Evolutionary conservation across 2,888 invertebrate species (phyloP).

Genomic region (Conus canariensis): DNA sequence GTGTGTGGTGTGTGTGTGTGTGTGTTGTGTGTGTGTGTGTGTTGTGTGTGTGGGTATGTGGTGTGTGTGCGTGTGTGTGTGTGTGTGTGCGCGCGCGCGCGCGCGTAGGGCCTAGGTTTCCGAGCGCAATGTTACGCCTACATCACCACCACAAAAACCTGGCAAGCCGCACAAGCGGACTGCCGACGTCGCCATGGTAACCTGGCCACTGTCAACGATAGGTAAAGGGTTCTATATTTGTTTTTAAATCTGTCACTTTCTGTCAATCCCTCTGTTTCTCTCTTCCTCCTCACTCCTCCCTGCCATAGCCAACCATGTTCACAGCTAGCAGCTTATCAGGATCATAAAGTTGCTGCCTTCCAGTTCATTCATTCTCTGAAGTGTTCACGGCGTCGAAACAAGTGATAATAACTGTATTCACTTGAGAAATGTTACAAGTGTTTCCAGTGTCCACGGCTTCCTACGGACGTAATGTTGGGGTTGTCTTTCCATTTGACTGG

Average conservation of each 20-base stretch:
- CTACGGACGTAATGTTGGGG: too few relatives aligned
- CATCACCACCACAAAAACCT: conserved; percentile 48
- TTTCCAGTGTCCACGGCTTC: too few relatives aligned
- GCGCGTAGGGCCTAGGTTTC: conserved; percentile 53
- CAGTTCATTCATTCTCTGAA: too few relatives aligned
- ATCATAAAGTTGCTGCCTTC: too few relatives aligned
- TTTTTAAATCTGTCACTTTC: neutral
- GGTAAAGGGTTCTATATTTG: conserved; percentile 45
- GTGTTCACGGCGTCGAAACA: too few relatives aligned
- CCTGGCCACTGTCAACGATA: conserved; percentile 62
- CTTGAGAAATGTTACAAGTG: too few relatives aligned
- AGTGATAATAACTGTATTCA: too few relatives aligned
- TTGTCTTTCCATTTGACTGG: too few relatives aligned
- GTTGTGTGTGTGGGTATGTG: neutral
- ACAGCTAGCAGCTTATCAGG: too few relatives aligned
- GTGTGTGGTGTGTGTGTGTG: conserved; percentile 18
- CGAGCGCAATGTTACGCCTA: conserved; percentile 59
- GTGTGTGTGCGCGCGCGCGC: neutral
- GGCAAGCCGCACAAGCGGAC: conserved; percentile 51
- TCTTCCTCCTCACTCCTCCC: neutral
- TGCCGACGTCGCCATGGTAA: conserved; percentile 55
- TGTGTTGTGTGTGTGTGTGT: neutral
- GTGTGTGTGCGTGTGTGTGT: conserved; percentile 8
- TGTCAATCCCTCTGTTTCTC: neutral
- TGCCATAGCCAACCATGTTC: too few relatives aligned